Base-by-base conservation (phyloP, 37 sponge, comb jelly and placozoan genomes). In the Bolinopsis microptera region DNA sequence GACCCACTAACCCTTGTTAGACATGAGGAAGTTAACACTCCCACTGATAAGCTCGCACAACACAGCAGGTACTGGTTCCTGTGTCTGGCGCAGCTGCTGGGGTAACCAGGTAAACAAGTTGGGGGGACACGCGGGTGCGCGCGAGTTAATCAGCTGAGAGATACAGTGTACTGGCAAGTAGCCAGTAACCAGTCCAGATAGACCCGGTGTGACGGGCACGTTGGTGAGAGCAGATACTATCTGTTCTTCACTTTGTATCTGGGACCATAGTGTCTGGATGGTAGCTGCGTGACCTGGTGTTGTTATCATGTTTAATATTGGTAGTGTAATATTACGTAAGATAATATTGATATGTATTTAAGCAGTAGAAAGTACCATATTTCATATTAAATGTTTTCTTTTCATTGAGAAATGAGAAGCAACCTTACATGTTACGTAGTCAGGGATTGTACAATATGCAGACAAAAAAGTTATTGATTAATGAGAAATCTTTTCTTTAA, bases 81-180 rank as follows among this genome's bases (percentile, higher is more conserved):
- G 48, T 39, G 61, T 86, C 13, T 39, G 48, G 23, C 23, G n/a
- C 30, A 86, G 41, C 90, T 86, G 90, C 90, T 86, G 25, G 2
- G 90, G 61, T 38, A 86, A 34, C 90, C 90, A 86, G 3, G 41
- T 41, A 24, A 86, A 86, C 48, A 86, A 27, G 61, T 41, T 39
- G 90, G 90, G 90, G 2, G 90, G 90, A 38, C 90, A 86, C 30
- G 90, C 34, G 30, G 90, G 90, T 21, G n/a, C n/a, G 27, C 90
- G 41, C 28, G 95, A 94, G 93, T 94, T 95, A 74, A 97, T 88
- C 38, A 97, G 95, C 40, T 96, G 96, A 33, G 94, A 94, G 36
- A 96, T 48, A 76, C 98, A 97, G 96, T 97, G 96, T 0, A 96
- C 69, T 22, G 98, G 97, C 24, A 97, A 93, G 75, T 94, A 96